A percentile compares a stretch with the other conserved stretches of the same genome.
Conservation (phyloP, 2,888 invertebrate species). For the Arctia plantaginis region DNA sequence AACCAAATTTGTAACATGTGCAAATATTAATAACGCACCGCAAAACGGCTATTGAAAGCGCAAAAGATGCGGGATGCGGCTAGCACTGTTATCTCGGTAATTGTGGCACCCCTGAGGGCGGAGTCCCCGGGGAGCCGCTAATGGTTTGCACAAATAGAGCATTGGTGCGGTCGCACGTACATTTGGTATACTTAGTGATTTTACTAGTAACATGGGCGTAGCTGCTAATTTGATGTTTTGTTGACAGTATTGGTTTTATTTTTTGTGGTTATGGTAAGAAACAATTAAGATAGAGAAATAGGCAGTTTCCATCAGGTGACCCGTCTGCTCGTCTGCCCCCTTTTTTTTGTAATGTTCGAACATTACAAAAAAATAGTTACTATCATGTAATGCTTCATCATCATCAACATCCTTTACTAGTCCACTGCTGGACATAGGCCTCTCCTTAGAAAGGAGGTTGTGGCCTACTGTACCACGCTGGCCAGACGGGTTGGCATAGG, state of each 20-base stretch:
- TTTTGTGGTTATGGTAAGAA: slow-evolving; percentile 2
- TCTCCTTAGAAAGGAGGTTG: too few species aligned
- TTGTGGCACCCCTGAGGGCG: slow-evolving; percentile 45
- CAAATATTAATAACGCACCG: slow-evolving; percentile 40
- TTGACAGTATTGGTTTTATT: slow-evolving; percentile 15
- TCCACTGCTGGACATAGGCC: too few species aligned
- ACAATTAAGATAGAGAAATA: background rate
- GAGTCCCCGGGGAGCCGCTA: slow-evolving; percentile 53
- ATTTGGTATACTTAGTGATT: slow-evolving; percentile 28
- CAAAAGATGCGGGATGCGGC: slow-evolving; percentile 32
- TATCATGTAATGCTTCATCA: too few species aligned
- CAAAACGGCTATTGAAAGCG: slow-evolving; percentile 25
- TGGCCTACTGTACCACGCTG: too few species aligned
- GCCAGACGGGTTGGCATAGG: too few species aligned
- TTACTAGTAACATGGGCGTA: slow-evolving; percentile 30
- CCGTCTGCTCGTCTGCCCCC: too few species aligned
- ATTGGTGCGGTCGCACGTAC: slow-evolving; percentile 43
- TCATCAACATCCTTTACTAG: too few species aligned
- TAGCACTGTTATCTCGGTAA: slow-evolving; percentile 51
- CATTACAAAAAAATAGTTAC: too few species aligned
- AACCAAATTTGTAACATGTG: slow-evolving; percentile 40
- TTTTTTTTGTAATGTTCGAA: too few species aligned
- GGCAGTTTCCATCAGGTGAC: too few species aligned
- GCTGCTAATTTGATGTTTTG: slow-evolving; percentile 33
- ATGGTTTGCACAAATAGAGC: slow-evolving; percentile 57